Percentiles rank a stretch among this genome's conserved stretches.
phyloP scores from a whole-genome alignment of 1,140 invertebrate species.

The Drosophila melanica region DNA sequence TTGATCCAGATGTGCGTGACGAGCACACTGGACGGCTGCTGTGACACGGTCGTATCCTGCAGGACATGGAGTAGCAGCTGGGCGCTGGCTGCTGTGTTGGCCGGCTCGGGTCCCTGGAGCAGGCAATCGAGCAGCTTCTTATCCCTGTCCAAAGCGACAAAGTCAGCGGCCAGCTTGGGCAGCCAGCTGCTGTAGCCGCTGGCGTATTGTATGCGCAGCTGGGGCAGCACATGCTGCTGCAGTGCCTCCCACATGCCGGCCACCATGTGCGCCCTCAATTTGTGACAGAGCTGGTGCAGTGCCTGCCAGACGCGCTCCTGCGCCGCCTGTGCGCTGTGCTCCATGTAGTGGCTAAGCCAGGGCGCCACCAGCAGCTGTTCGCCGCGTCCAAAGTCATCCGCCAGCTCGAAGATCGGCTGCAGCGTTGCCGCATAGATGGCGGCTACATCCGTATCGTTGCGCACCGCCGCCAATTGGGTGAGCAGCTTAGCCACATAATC shows the following conservation, averaged over 20 bases:
- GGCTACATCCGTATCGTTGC: constrained; percentile 63
- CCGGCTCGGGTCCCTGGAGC: constrained; percentile 51
- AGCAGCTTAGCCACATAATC: constrained; percentile 75
- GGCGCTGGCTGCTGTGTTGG: constrained; percentile 60
- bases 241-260: constrained; percentile 50
- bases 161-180: constrained; percentile 70
- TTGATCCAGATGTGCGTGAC: constrained; percentile 77
- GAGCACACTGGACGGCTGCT: constrained; percentile 14
- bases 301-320: constrained; percentile 76
- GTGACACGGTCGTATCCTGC: background rate
- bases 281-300: constrained; percentile 60
- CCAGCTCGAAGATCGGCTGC: constrained; percentile 60
- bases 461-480: constrained; percentile 57
- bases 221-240: constrained; percentile 69
- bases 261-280: constrained; percentile 1
- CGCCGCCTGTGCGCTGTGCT: constrained; percentile 64
- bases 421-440: constrained; percentile 56
- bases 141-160: constrained; percentile 48
- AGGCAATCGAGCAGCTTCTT: constrained; percentile 43
- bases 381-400: constrained; percentile 64
- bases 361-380: constrained; percentile 72
- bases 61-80: constrained; percentile 67
- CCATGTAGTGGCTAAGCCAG: constrained; percentile 74
- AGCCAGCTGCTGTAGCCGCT: constrained; percentile 65
- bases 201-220: constrained; percentile 63